These are phyloP conservation scores for Salpingus planirostris DNA, from an alignment of 2,888 invertebrate species.

Conservation along the genomic window DNA sequence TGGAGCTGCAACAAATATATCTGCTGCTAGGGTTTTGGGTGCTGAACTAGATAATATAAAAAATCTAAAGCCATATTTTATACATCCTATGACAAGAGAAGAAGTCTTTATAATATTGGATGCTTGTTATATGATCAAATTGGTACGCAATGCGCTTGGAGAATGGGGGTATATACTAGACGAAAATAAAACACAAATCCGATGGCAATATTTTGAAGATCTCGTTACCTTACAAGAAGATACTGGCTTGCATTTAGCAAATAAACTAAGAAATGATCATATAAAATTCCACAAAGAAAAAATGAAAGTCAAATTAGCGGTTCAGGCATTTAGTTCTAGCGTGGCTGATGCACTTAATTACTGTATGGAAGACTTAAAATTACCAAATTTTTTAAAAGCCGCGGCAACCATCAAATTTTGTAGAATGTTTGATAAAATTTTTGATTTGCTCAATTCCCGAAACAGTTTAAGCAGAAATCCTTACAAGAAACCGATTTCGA, in stretches of 20 bases:
- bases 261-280: constrained; percentile 7
- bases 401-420: constrained; percentile 12
- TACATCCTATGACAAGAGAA: not conserved
- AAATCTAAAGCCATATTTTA: constrained; percentile 3
- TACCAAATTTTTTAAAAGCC: constrained; percentile 3
- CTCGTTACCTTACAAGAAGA: constrained; percentile 1
- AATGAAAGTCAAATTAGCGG: constrained; percentile 16
- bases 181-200: not conserved
- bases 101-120: constrained; percentile 2
- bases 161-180: not conserved
- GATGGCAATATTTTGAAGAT: constrained; percentile 1
- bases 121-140: constrained; percentile 6
- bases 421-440: constrained; percentile 18
- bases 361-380: constrained; percentile 2
- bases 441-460: constrained; percentile 22
- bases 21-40: constrained; percentile 1
- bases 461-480: constrained; percentile 2
- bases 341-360: constrained; percentile 10
- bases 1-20: constrained; percentile 6
- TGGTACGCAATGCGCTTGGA: constrained; percentile 2
- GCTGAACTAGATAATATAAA: not conserved
- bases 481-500: not conserved
- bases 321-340: constrained; percentile 12
- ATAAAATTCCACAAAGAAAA: constrained; percentile 10
- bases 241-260: not conserved